Conservation (phyloP, 1,140 invertebrate genomes). For the Panulirus ornatus region DNA sequence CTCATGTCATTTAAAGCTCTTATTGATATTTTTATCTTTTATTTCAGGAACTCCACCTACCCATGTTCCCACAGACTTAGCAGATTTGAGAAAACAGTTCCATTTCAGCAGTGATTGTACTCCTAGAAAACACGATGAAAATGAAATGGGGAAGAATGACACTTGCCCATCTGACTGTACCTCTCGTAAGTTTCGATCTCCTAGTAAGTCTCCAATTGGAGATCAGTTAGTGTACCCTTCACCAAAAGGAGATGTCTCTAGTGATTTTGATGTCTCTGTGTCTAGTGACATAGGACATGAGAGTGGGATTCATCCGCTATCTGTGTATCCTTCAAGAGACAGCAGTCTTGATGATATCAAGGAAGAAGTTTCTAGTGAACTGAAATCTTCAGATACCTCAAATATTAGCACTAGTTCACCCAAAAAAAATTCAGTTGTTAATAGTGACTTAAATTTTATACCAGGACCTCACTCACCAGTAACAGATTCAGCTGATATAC, state of each 20-base stretch:
- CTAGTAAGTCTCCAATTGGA: conserved; percentile 16
- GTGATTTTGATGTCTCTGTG: conserved; percentile 59
- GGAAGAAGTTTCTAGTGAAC: conserved; percentile 42
- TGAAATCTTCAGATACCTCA: conserved; percentile 27
- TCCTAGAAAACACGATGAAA: conserved; percentile 41
- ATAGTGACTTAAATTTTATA: conserved; percentile 1
- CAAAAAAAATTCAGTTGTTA: conserved; percentile 10
- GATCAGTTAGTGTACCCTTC: neutral
- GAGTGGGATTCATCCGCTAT: conserved; percentile 60
- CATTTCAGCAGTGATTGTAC: conserved; percentile 47
- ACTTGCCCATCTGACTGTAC: neutral
- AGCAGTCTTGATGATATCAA: conserved; percentile 67
- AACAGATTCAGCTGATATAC: neutral
- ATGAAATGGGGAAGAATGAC: neutral
- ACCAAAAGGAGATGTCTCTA: conserved; percentile 46
- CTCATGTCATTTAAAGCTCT: too few species aligned
- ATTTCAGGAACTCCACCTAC: conserved; percentile 38
- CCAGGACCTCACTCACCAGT: conserved; percentile 34
- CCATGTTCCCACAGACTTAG: neutral
- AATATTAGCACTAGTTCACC: conserved; percentile 58
- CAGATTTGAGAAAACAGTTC: conserved; percentile 52
- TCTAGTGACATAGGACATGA: conserved; percentile 52
- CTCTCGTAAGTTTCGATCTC: neutral
- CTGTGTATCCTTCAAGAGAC: conserved; percentile 39
- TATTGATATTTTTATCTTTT: neutral